Evolutionary conservation across 2,797 vertebrate genomes (phyloP).

Genomic region (Hozukius guyotensis): DNA sequence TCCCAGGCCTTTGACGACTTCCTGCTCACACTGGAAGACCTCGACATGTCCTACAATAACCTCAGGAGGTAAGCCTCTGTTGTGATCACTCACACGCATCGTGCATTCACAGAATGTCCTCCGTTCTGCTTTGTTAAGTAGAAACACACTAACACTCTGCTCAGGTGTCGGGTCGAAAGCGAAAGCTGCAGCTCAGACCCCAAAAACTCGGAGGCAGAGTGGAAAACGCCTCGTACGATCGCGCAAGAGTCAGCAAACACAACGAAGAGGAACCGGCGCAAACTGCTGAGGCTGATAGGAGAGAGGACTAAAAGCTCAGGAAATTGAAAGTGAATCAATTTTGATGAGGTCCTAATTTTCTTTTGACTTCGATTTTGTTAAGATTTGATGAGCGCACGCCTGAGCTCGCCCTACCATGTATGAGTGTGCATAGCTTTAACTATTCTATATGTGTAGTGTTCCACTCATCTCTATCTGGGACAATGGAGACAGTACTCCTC

Average conservation of each 20-base stretch:
- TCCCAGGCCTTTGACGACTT: slow-evolving; percentile 91
- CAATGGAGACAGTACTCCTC: slow-evolving; percentile 23
- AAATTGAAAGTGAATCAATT: slow-evolving; percentile 55
- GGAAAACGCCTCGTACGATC: slow-evolving; percentile 8
- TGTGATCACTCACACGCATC: not conserved
- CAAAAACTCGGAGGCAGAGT: not conserved
- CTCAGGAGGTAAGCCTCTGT: slow-evolving; percentile 75
- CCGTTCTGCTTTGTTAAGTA: slow-evolving; percentile 12
- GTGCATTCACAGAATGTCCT: not conserved
- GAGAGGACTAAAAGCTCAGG: slow-evolving; percentile 28
- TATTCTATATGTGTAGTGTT: not conserved
- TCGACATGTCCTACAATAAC: slow-evolving; percentile 95
- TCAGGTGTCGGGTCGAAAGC: not conserved
- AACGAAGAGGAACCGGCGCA: not conserved
- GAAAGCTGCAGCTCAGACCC: not conserved
- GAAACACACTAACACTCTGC: slow-evolving; percentile 4
- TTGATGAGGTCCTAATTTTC: slow-evolving; percentile 62
- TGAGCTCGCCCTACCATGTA: not conserved
- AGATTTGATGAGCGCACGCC: slow-evolving; percentile 20
- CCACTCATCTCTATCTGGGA: slow-evolving; percentile 1
- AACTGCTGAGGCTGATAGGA: slow-evolving; percentile 41
- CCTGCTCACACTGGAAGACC: slow-evolving; percentile 88
- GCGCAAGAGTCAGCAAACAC: slow-evolving; percentile 39
- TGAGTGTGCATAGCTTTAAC: not conserved
- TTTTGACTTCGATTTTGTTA: slow-evolving; percentile 44